Conservation (phyloP, 2,113 vertebrate genomes). For the Miniopterus natalensis region DNA sequence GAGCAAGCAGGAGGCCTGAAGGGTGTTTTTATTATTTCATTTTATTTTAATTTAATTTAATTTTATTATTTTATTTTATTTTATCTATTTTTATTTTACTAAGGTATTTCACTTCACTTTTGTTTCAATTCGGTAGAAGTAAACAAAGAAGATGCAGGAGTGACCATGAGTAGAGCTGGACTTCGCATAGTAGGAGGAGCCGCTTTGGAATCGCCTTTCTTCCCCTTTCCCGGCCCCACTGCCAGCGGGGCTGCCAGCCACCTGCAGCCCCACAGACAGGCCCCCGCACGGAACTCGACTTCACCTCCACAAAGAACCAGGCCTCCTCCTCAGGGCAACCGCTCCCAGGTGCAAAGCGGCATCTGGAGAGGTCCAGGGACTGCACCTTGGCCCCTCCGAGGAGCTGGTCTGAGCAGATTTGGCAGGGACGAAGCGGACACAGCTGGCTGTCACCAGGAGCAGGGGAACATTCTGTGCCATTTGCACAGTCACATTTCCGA, state of each 20-base stretch:
- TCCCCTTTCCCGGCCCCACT: background rate
- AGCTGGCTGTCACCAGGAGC: background rate
- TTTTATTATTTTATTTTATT: background rate
- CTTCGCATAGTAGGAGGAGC: background rate
- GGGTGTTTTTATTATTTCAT: background rate
- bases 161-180: background rate
- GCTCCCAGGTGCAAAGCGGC: background rate
- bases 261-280: background rate
- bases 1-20: background rate
- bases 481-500: conserved; percentile 8
- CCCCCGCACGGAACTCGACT: too few relatives aligned
- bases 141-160: background rate
- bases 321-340: rapidly evolving
- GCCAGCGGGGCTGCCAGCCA: background rate
- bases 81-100: background rate
- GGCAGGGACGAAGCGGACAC: background rate
- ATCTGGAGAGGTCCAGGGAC: background rate
- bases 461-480: background rate
- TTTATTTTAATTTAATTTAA: background rate
- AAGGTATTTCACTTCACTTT: background rate
- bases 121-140: background rate
- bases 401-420: background rate
- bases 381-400: rapidly evolving
- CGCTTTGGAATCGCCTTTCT: background rate
- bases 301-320: background rate